Evolutionary conservation across 2,888 invertebrate species (phyloP).

Genomic region (Sycophila texana): DNA sequence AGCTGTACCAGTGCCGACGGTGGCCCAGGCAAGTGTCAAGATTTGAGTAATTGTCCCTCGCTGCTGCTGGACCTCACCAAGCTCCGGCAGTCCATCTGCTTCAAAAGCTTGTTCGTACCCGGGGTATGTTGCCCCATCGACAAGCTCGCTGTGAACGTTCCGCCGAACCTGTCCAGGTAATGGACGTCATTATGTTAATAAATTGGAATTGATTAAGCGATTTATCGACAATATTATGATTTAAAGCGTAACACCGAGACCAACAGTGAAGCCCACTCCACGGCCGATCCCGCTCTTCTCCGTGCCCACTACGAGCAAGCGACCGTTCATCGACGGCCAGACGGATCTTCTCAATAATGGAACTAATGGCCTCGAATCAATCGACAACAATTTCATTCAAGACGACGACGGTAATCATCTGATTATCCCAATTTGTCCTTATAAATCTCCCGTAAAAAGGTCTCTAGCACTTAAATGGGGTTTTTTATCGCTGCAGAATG

Average conservation of each 20-base stretch:
- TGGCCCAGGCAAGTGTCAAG: conserved; percentile 88
- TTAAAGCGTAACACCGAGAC: conserved; percentile 63
- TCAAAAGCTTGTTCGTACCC: conserved; percentile 92
- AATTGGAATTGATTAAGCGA: background rate
- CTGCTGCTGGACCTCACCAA: conserved; percentile 87
- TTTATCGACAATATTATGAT: background rate
- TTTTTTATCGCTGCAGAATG: conserved; percentile 79
- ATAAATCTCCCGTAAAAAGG: background rate
- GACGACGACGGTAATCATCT: conserved; percentile 69
- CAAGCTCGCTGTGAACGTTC: conserved; percentile 59
- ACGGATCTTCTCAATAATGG: conserved; percentile 56
- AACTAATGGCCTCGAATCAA: conserved; percentile 61
- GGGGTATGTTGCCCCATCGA: conserved; percentile 91
- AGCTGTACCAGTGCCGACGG: conserved; percentile 90
- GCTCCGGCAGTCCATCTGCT: conserved; percentile 90
- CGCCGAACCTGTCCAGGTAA: conserved; percentile 73
- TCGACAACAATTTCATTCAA: conserved; percentile 72
- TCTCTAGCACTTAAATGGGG: background rate
- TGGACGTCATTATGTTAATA: conserved; percentile 17
- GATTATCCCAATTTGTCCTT: background rate
- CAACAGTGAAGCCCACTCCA: conserved; percentile 72
- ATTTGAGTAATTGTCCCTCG: conserved; percentile 92
- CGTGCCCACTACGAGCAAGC: conserved; percentile 57
- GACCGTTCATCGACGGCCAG: conserved; percentile 35
- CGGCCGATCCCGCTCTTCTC: conserved; percentile 75